Evolutionary conservation across 2,113 vertebrate genomes (phyloP).

Genomic region (Pseudopodoces humilis): DNA sequence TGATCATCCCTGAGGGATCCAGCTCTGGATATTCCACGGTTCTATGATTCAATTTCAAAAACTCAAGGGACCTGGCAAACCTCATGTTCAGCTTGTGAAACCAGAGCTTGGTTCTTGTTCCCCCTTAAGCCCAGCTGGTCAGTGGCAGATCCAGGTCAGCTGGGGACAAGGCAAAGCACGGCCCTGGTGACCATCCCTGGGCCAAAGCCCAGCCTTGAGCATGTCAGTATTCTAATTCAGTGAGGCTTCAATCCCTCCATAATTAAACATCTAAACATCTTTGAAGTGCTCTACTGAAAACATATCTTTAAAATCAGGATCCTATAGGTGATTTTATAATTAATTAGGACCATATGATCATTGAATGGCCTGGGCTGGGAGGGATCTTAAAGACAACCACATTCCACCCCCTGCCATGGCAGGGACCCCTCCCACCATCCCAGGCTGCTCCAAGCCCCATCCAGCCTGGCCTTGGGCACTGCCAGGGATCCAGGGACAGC

Average conservation of each 20-base stretch:
- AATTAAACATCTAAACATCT: background rate
- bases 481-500: background rate
- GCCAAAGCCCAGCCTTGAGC: background rate
- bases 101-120: background rate
- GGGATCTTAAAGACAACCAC: accelerated
- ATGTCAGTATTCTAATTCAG: background rate
- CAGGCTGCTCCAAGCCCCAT: background rate
- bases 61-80: background rate
- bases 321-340: background rate
- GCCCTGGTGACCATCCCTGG: background rate
- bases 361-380: background rate
- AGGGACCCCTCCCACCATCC: background rate
- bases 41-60: background rate
- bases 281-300: background rate
- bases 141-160: background rate
- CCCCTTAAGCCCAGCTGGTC: accelerated
- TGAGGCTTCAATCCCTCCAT: background rate
- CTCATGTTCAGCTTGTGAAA: background rate
- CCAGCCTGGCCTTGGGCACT: background rate
- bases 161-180: background rate
- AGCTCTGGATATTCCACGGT: background rate
- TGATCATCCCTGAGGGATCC: background rate
- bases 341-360: background rate
- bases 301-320: background rate
- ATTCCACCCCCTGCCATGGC: background rate